Evolutionary conservation across 2,888 invertebrate species (phyloP), one percentile per base, ranked within the genome.

Genomic region (Leucozona laternaria): DNA sequence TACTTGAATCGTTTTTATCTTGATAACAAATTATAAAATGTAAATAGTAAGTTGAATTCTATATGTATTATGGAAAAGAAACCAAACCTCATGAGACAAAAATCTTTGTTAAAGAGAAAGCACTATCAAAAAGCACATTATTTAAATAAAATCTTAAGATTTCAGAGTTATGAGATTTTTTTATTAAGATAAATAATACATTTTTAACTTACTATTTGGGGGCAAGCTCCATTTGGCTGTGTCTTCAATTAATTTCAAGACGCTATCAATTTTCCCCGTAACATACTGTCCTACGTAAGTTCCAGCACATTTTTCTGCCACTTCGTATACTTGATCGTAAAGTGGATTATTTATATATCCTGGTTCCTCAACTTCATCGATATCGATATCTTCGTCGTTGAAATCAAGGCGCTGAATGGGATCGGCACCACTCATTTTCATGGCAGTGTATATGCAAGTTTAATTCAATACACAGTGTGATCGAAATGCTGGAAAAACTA

Each of bases 141-240:
- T n/a, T n/a, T 31, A 8, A 31, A 6, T 31, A 31, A 31, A 6
- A 31, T 31, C 8, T 31, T 8, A 6, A 5, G 31, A 31, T 31
- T 31, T 31, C 0, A 31, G 7, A 8, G 31, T 31, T 15, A 43
- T 43, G n/a, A 43, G 6, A 43, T n/a, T 13, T 43, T 7, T 2
- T 1, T 2, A 7, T n/a, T n/a, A n/a, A n/a, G n/a, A n/a, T 45
- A 11, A 45, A 7, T 40, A 15, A 40, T 45, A 8, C 17, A 17
- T 45, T 1, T 8, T 11, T 17, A 10, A 75, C 84, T 87, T 70
- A 92, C 92, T 90, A 71, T 48, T 68, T 66, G 90, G 89, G 3
- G 92, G 92, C 70, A 92, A 88, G 88, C 92, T 91, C 92, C 92
- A 92, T 88, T 91, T 92, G 15, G 92, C 91, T 13, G 92, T 92